These are phyloP conservation scores for Falco naumanni DNA, from an alignment of 2,797 vertebrate genomes.

Conservation along the genomic window DNA sequence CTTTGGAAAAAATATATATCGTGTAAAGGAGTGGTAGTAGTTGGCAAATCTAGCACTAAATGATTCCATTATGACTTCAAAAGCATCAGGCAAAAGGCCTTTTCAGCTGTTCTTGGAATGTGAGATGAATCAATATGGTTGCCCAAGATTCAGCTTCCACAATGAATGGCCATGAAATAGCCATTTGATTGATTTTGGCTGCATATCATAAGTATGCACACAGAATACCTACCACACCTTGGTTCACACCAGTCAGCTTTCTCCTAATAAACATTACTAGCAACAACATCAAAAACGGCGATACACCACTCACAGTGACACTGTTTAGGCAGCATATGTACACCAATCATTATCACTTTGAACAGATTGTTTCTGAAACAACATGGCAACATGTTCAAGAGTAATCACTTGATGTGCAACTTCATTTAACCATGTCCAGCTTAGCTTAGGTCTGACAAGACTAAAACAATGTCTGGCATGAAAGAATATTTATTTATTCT, in stretches of 20 bases:
- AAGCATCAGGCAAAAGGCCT: not conserved
- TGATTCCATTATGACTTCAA: not conserved
- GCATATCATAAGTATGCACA: not conserved
- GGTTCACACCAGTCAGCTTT: not conserved
- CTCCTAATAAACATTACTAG: not conserved
- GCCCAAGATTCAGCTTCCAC: not conserved
- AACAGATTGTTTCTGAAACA: not conserved
- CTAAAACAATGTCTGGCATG: not conserved
- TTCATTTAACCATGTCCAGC: not conserved
- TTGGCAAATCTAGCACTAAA: not conserved
- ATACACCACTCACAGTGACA: not conserved
- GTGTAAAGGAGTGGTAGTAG: not conserved
- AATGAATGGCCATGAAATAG: not conserved
- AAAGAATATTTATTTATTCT: not conserved
- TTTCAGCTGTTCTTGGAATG: not conserved
- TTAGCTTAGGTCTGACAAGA: not conserved
- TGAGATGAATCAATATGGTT: not conserved
- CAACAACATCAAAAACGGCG: not conserved
- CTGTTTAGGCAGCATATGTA: not conserved
- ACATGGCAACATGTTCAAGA: not conserved
- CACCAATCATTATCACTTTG: not conserved
- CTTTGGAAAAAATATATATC: not conserved
- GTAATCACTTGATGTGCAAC: not conserved
- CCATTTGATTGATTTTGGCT: not conserved
- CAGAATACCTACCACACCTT: not conserved